Evolutionary conservation across 1,140 invertebrate genomes (phyloP), one percentile per base, ranked within the genome.

Genomic region (Argopecten irradians): DNA sequence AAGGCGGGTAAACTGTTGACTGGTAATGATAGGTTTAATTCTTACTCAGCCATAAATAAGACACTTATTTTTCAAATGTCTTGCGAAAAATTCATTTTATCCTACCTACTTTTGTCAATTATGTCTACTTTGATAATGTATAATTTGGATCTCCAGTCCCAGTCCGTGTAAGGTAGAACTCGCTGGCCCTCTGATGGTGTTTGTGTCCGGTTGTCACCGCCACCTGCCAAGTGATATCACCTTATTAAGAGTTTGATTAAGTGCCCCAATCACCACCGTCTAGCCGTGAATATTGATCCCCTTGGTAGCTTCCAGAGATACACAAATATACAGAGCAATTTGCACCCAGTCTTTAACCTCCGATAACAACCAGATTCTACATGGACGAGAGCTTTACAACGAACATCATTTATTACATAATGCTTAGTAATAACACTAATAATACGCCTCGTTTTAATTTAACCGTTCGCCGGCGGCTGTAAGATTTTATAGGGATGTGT

Each of bases 231-330:
- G 55, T n/a, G 55, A 71, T 71, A 71, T 71, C 55, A 11, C 22
- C 55, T 71, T 71, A 71, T 71, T 71, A 71, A 71, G 55, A n/a
- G n/a, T 71, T 71, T 71, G 55, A 71, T 71, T 71, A 71, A 71
- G 55, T 71, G 55, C 7, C 5, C 55, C 55, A 71, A 71, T 71
- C 55, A 71, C 55, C 55, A n/a, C 55, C 55, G 55, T 71, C 55
- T 71, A 71, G 55, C n/a, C 55, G 16, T 71, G 55, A 71, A 71
- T 71, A 71, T 71, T 71, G 55, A 71, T 71, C 55, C 55, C n/a
- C n/a, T 11, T 71, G 55, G 55, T 71, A 71, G 55, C 55, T 71
- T n/a, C 1, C 55, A 28, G 19, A n/a, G 55, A 71, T 71, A 71
- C 55, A 71, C 55, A 71, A 71, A 71, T 71, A 71, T 71, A 71